Conservation (phyloP, 2,113 vertebrate genomes). For the Chionodraco myersi region DNA sequence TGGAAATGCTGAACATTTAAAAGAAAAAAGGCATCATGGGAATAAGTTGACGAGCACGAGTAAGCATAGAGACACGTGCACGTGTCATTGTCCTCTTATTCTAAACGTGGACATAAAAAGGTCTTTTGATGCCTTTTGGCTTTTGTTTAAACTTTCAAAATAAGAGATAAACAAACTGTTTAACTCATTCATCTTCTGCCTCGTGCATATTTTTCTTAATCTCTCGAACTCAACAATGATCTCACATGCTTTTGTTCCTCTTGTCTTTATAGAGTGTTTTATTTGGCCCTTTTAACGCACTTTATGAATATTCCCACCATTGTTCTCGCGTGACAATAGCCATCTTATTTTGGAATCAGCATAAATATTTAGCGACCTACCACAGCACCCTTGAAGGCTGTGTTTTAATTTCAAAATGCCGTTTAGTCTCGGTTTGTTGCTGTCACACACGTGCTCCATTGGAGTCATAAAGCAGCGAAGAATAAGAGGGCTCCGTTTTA, state of each 20-base stretch:
- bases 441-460: conserved; percentile 55
- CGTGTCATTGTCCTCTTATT: conserved; percentile 30
- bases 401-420: conserved; percentile 46
- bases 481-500: conserved; percentile 50
- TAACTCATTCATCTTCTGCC: conserved; percentile 30
- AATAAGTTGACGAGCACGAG: conserved; percentile 15
- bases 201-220: conserved; percentile 31
- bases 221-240: conserved; percentile 16
- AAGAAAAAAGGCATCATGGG: background rate
- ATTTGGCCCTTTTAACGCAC: background rate
- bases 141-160: conserved; percentile 31
- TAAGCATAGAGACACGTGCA: conserved; percentile 57
- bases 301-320: conserved; percentile 37
- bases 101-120: conserved; percentile 3
- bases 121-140: background rate
- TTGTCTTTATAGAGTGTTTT: conserved; percentile 12
- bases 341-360: conserved; percentile 35
- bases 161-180: conserved; percentile 29
- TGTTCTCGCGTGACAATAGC: conserved; percentile 22
- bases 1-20: background rate
- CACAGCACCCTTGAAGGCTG: conserved; percentile 22
- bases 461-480: conserved; percentile 62
- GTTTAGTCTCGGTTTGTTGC: conserved; percentile 53
- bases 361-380: conserved; percentile 37
- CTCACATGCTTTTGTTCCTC: background rate